Evolutionary conservation across 2,888 invertebrate species (phyloP), one percentile per base, ranked within the genome.

Genomic region (Stenichneumon culpator): DNA sequence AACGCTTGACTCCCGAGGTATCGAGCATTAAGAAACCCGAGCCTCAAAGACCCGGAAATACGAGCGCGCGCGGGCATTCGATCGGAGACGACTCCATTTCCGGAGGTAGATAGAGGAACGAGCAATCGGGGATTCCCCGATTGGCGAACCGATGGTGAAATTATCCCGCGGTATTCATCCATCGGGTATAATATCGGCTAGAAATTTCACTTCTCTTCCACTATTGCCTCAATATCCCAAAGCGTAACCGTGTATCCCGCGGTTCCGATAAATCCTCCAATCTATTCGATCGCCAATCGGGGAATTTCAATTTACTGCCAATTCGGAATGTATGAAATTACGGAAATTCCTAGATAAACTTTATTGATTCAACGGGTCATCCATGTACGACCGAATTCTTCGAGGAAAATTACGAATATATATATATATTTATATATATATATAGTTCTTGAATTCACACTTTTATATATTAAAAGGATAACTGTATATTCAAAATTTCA

Each of bases 21-120:
- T 72, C 72, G 14, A 39, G 57, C 22, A 36, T 54, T 50, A 54
- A 57, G 36, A 54, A 82, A 82, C 28, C 19, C 44, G 78, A 82
- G 78, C 77, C 39, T 82, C 82, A 82, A 82, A 82, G 82, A 67
- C 67, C 57, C 72, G 82, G 82, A 78, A 82, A 78, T 77, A 73
- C 72, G 78, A 25, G 79, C 50, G 47, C 60, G 65, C 39, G 39
- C 25, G 65, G 70, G 22, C 9, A 68, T 78, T 78, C 82, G 78
- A 82, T 82, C 72, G 72, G 14, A 39, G 57, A 78, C 68, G 72
- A 73, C 52, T 52, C 36, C 28, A 82, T 78, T 82, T 78, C 82
- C 82, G 67, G 74, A 73, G 32, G 25, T 22, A 57, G 57, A 57
- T 57, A 22, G 57, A 57, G 57, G 11, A 25, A 25, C 22, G 57